phyloP scores from a whole-genome alignment of 2,113 vertebrate genomes.

The Sander lucioperca region DNA sequence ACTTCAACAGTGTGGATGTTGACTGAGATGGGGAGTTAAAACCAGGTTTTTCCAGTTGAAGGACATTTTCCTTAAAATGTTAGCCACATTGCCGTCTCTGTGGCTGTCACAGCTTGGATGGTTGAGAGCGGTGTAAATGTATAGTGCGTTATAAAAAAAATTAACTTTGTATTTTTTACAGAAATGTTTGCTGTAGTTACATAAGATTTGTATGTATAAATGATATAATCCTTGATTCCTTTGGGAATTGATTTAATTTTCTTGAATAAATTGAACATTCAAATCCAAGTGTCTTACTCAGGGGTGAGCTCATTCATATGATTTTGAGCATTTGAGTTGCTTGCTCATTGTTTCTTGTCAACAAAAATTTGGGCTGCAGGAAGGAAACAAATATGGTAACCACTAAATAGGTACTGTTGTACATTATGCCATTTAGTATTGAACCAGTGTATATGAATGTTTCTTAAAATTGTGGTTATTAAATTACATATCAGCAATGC shows the following conservation, averaged over 20 bases:
- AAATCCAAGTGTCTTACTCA: slow-evolving; percentile 36
- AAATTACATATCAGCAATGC: not conserved
- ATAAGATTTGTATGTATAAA: slow-evolving; percentile 72
- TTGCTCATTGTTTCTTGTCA: not conserved
- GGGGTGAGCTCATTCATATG: not conserved
- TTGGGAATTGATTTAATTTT: slow-evolving; percentile 53
- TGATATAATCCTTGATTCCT: slow-evolving; percentile 49
- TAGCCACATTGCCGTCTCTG: not conserved
- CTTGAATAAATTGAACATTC: slow-evolving; percentile 64
- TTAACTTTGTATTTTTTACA: slow-evolving; percentile 77
- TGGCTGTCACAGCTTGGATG: slow-evolving; percentile 20
- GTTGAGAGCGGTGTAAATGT: slow-evolving; percentile 56
- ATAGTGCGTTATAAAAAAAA: slow-evolving; percentile 58
- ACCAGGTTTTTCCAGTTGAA: slow-evolving; percentile 23
- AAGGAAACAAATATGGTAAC: not conserved
- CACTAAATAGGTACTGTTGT: not conserved
- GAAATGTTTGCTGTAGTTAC: slow-evolving; percentile 69
- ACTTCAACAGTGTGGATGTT: not conserved
- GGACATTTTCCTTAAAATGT: slow-evolving; percentile 18
- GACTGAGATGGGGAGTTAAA: not conserved
- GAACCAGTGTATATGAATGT: not conserved
- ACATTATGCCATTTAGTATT: not conserved
- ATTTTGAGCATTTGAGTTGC: not conserved
- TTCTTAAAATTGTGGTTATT: not conserved
- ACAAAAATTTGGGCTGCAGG: not conserved